phyloP scores from a whole-genome alignment of 1,140 invertebrate genomes.

The Aphis gossypii region DNA sequence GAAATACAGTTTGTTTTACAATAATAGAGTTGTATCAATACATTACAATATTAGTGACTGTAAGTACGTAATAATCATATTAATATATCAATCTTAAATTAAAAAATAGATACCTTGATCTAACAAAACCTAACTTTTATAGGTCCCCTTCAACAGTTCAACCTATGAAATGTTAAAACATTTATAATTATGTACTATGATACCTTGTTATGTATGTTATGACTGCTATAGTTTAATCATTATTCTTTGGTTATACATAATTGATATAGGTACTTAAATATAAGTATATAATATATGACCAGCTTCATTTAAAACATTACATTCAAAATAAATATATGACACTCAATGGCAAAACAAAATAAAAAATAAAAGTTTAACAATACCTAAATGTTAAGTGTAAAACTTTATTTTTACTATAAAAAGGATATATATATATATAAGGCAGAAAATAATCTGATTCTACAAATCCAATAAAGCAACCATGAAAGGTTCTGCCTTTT shows the following conservation, averaged over 20 bases:
- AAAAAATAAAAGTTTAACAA: not conserved
- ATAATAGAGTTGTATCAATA: not conserved
- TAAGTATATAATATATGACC: not conserved
- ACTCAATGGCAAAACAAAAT: not conserved
- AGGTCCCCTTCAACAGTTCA: not conserved
- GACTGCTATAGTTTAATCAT: not conserved
- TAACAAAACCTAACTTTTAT: not conserved
- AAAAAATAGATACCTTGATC: not conserved
- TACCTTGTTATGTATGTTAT: not conserved
- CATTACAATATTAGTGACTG: no score
- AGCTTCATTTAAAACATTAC: not conserved
- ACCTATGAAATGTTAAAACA: not conserved
- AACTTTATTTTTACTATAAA: constrained; percentile 1
- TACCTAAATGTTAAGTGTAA: not conserved
- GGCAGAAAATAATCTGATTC: constrained; percentile 7
- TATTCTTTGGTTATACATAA: not conserved
- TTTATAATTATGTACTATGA: not conserved
- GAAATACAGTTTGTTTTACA: not conserved
- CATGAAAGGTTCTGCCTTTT: constrained; percentile 13
- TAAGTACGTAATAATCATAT: not conserved
- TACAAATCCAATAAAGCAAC: constrained; percentile 16
- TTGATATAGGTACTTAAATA: not conserved
- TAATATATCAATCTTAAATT: not conserved
- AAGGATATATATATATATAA: not conserved
- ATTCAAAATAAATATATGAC: not conserved